Evolutionary conservation across 1,140 invertebrate genomes (phyloP).

Genomic region (Lordiphosa stackelbergi): DNA sequence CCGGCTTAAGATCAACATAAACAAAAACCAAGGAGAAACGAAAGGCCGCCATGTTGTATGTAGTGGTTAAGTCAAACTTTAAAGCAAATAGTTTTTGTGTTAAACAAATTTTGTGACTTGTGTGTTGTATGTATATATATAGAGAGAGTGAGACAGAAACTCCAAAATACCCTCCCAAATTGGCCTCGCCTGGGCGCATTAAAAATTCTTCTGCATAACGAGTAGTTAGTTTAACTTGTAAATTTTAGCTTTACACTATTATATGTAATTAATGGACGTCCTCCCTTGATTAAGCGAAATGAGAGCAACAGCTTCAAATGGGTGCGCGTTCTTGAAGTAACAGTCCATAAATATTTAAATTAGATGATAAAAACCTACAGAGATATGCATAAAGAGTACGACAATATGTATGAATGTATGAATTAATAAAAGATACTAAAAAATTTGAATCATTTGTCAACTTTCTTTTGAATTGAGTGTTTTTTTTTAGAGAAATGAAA

Average conservation of each 20-base stretch:
- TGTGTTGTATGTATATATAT: slow-evolving; percentile 64
- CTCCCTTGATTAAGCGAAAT: not conserved
- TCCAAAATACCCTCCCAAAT: slow-evolving; percentile 34
- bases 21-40: slow-evolving; percentile 11
- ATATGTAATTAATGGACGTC: slow-evolving; percentile 57
- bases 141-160: slow-evolving; percentile 47
- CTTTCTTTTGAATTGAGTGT: no score
- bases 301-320: slow-evolving; percentile 27
- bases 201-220: slow-evolving; percentile 61
- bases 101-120: slow-evolving; percentile 67
- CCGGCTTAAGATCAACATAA: slow-evolving; percentile 44
- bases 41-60: slow-evolving; percentile 63
- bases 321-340: slow-evolving; percentile 59
- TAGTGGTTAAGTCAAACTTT: slow-evolving; percentile 59
- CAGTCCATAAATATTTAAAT: slow-evolving; percentile 75
- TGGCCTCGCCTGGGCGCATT: slow-evolving; percentile 38
- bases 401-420: slow-evolving; percentile 33
- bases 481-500: no score
- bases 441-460: slow-evolving; percentile 11
- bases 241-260: slow-evolving; percentile 71
- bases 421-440: slow-evolving; percentile 56
- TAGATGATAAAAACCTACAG: slow-evolving; percentile 62
- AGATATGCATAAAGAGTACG: slow-evolving; percentile 34
- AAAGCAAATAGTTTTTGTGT: slow-evolving; percentile 35
- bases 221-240: slow-evolving; percentile 73